Base-by-base conservation (phyloP, 2,888 invertebrate species). In the Scaptomyza flava region DNA sequence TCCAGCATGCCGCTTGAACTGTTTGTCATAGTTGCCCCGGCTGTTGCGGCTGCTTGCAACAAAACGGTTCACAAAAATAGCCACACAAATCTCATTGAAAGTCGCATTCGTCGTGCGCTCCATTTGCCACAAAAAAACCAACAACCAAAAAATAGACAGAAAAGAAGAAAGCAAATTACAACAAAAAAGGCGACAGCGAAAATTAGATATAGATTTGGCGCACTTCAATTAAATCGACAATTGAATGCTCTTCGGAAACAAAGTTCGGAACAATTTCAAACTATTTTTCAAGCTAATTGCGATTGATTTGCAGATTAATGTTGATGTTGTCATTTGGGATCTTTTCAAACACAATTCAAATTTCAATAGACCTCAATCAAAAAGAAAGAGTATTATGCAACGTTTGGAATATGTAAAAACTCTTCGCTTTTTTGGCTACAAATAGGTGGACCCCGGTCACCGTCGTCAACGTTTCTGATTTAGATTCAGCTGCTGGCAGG, bases 31-130 rank as follows among this genome's bases (percentile, higher is more conserved):
- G 77, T 68, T 62, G 64, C 59, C 62, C 54, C 50, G 81, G 58
- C 61, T 79, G 58, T 59, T 79, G 88, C 47, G 9, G 11, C 33
- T 76, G 88, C 50, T 50, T 50, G 50, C 50, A 34, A 34, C 84
- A 41, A 41, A 77, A 45, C 54, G 62, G 51, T 69, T 1, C 78
- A 81, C 89, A 77, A 88, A 81, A 88, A 81, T 81, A 81, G 81
- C 89, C 70, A 43, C 69, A 87, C 84, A 88, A 86, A 86, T 83
- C 81, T 81, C 78, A 86, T 86, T 86, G 87, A 79, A 73, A 77
- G 78, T 68, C 76, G 69, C 61, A 63, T 62, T 59, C 77, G 87
- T 65, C 69, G 87, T 67, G 72, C 83, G 89, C 85, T 67, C 75
- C 75, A 81, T 68, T 89, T 73, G 78, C 66, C 64, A 48, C 42